Conservation (phyloP, 2,113 vertebrate species). For the cattle (Bos taurus) region ARS-UCD2.0 NC_037344.1:41110501-41111000, state of each 20-base stretch:
- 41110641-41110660: neutral
- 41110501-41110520: neutral
- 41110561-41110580: neutral
- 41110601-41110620: neutral
- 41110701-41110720: neutral
- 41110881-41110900: neutral
- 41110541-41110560: neutral
- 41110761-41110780: neutral
- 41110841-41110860: neutral
- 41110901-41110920: neutral
- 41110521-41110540: accelerated
- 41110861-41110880: neutral
- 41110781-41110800: neutral
- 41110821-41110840: neutral
- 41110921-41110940: neutral
- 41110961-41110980: neutral
- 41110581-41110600: neutral
- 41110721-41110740: neutral
- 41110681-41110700: neutral
- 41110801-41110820: neutral
- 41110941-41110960: neutral
- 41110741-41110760: neutral
- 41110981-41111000: neutral
- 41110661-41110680: neutral
- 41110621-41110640: neutral